Evolutionary conservation across 2,113 vertebrate genomes (phyloP), one percentile per base, ranked within the genome.

Genomic region (Speoplatyrhinus poulsoni): DNA sequence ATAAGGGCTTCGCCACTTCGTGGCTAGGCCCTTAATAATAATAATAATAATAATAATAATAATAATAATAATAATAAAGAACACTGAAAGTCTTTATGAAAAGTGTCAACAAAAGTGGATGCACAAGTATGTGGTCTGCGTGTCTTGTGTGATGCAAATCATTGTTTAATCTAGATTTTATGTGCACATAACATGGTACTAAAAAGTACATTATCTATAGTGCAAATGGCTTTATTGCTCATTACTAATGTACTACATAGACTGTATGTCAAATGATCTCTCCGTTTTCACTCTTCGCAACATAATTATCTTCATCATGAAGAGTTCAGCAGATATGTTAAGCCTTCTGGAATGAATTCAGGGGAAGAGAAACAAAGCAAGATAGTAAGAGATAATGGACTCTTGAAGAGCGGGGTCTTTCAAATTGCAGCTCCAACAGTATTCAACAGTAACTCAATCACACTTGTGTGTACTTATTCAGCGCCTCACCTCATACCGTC

Each of bases 161-260:
- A 79, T 83, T 69, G 81, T 82, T 79, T 56, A 76, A 62, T 53
- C 77, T 69, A 71, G 75, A 77, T 62, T 75, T 82, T 77, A 86
- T 89, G 87, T 89, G 86, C 87, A 87, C 79, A 66, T 65, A 76
- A 79, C 60, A 82, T 72, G 75, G 58, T 68, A 77, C 60, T 52
- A 56, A 62, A 56, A 12, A 72, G 60, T 72, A 82, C 81, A 63
- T 55, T 61, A 85, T 71, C 69, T 73, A 89, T 90, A 91, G 92
- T 91, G 90, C 90, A 90, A 90, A 86, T 70, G 33, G 80, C 32
- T 58, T 70, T 58, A 67, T 17, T 67, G 64, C 76, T 70, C 41
- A 55, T 66, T 12, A 75, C 56, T 49, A 70, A 61, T 50, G 73
- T 46, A 72, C 59, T 50, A 62, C 62, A 50, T 9, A 12, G 54